A percentile compares a stretch with the other conserved stretches of the same genome.
These are phyloP conservation scores for Neopelma chrysocephalum DNA, from an alignment of 2,797 vertebrate species.

Conservation along the genomic window DNA sequence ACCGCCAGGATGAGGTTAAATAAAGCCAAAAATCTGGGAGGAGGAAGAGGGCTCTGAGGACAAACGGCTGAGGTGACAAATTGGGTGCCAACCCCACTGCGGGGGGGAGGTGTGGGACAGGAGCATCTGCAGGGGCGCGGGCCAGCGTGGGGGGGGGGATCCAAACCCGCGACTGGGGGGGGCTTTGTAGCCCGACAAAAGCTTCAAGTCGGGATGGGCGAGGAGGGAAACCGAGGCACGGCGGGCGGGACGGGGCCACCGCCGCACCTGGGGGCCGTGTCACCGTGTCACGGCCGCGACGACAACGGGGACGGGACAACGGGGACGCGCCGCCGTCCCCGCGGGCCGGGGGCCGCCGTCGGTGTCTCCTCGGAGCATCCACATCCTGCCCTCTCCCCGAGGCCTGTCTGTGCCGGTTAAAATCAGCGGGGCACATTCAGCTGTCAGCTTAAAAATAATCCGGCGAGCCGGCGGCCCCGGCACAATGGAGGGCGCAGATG, in stretches of 20 bases:
- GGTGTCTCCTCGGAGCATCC: neutral
- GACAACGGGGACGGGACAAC: too few species aligned
- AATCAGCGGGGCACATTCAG: conserved; percentile 67
- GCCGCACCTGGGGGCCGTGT: neutral
- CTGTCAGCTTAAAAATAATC: conserved; percentile 81
- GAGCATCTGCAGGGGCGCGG: accelerated
- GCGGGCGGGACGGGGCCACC: accelerated
- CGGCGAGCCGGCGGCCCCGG: conserved; percentile 30
- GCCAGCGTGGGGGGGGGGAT: accelerated
- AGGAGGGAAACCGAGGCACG: neutral
- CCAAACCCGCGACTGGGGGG: accelerated
- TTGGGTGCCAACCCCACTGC: accelerated
- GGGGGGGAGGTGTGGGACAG: accelerated
- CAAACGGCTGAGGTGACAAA: neutral
- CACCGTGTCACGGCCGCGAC: neutral
- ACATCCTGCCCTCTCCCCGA: neutral
- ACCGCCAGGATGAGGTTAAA: accelerated
- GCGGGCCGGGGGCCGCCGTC: neutral
- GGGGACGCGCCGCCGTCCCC: neutral
- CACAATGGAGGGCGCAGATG: conserved; percentile 70
- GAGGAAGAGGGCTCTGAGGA: accelerated
- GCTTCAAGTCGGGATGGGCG: accelerated
- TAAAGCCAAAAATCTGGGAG: neutral
- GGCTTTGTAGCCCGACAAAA: neutral
- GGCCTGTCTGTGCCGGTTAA: conserved; percentile 36